A percentile compares a stretch with the other conserved stretches of the same genome.
These are phyloP conservation scores for Cygnus atratus DNA, from an alignment of 2,113 vertebrate species.

Conservation along the genomic window DNA sequence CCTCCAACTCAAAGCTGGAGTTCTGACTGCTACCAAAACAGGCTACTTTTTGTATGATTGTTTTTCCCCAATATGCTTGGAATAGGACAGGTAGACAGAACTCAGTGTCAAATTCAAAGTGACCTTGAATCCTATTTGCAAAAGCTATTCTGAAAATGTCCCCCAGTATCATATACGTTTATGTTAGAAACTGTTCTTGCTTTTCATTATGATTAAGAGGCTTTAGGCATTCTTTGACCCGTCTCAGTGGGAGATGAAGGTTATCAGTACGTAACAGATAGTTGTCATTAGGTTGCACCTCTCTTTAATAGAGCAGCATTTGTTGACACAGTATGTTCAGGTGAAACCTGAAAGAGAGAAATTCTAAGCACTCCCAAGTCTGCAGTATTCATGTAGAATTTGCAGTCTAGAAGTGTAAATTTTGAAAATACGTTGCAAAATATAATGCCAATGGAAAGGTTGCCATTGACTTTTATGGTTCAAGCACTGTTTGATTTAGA, in stretches of 20 bases:
- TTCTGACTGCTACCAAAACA: conserved; percentile 1
- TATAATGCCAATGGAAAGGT: background rate
- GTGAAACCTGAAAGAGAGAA: background rate
- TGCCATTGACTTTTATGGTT: background rate
- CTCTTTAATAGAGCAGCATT: background rate
- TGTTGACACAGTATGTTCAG: background rate
- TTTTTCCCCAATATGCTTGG: background rate
- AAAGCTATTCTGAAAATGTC: background rate
- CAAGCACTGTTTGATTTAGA: background rate
- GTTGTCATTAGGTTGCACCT: background rate
- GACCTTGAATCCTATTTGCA: conserved; percentile 12
- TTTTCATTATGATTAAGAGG: background rate
- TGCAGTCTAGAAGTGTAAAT: background rate
- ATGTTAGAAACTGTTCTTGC: background rate
- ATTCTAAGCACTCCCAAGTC: background rate
- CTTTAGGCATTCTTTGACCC: conserved; percentile 5
- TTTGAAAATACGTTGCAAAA: background rate
- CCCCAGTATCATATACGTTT: background rate
- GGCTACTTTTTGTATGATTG: background rate
- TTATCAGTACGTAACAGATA: background rate
- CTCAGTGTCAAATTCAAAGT: conserved; percentile 1
- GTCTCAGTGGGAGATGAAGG: background rate
- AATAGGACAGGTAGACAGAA: background rate
- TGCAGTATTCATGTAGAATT: background rate
- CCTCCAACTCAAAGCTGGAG: conserved; percentile 12